Base-by-base conservation (phyloP, 35 echinoderm and acorn worm species). In the Eucidaris tribuloides region DNA sequence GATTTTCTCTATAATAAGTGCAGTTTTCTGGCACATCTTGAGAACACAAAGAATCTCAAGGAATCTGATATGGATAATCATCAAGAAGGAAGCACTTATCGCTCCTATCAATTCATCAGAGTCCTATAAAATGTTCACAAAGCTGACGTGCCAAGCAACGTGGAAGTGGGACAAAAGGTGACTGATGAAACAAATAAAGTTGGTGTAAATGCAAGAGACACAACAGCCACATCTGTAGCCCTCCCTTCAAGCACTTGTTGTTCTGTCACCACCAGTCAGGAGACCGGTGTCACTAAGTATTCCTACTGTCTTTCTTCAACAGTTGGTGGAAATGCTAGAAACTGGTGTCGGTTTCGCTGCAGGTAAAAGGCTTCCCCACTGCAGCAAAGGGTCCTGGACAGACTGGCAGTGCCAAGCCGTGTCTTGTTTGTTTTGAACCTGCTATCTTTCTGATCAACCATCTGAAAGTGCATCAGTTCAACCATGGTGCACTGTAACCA, bases 1-100 rank as follows among this genome's bases (percentile, higher is more conserved):
- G 38, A n/a, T 33, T 74, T 40, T 74, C n/a, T 74, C 68, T 44
- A 41, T 19, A 74, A 74, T 36, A 74, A 74, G 68, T 74, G 68
- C 68, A 74, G 35, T 42, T 74, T 74, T n/a, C 68, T 74, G 29
- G 68, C 68, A 25, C 68, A 74, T 40, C 25, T 74, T 5, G 35
- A 74, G 24, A 43, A 74, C 2, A 33, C 38, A 25, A 22, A 44
- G 11, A 36, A 22, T 42, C n/a, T n/a, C n/a, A 42, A 33, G 7
- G 41, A 74, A 44, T 17, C 14, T 17, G 68, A 74, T 7, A 74
- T 74, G 9, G 35, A 74, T n/a, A 44, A 44, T 35, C 36, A 20
- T 44, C 15, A 74, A 38, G 44, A 9, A n/a, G 18, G 35, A 74
- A 44, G 68, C 68, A 14, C 25, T 22, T 1, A 74, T 74, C 4